Evolutionary conservation across 2,797 vertebrate genomes (phyloP), one percentile per base, ranked within the genome.

Genomic region (Eulemur albifrons): DNA sequence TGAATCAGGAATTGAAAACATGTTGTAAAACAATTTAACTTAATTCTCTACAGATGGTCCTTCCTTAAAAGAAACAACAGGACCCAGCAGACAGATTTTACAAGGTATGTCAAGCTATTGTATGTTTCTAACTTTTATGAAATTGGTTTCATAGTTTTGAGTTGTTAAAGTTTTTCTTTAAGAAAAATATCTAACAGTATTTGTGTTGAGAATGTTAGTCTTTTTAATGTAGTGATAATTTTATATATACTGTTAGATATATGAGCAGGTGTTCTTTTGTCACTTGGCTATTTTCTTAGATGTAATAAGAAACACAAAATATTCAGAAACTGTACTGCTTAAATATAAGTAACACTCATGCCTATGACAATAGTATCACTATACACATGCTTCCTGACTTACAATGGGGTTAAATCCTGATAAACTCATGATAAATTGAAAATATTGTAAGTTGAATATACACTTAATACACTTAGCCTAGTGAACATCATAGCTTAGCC

Each of bases 61-160:
- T 83, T 98, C 97, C 4, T 98, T 98, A 84, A 98, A 98, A 50
- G 98, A 98, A 40, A 98, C 99, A 77, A 93, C 97, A 97, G 99
- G 99, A 86, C 98, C 99, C 97, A 99, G 99, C 98, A 99, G 99
- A 96, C 99, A 99, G 98, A 99, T 99, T 98, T 99, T 99, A 94
- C 99, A 99, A 99, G 99, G 99, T 99, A 98, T 80, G 98, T 38
- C 50, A 70, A 72, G 7, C 67, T 90, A 8, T 93, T 91, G 48
- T 48, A 12, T 84, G 3, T 85, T 81, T 89, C 45, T 95, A 50
- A n/a, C 40, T 90, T 86, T 85, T 92, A 54, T 67, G 30, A 92
- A 93, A 50, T n/a, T 82, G 30, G 21, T 83, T 90, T 88, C 20
- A 25, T 85, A 72, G 32, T 85, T 85, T 77, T 88, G 35, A 61